These are phyloP conservation scores for Rugalucina vietnamica DNA, from an alignment of 2,888 invertebrate genomes.

Conservation along the genomic window DNA sequence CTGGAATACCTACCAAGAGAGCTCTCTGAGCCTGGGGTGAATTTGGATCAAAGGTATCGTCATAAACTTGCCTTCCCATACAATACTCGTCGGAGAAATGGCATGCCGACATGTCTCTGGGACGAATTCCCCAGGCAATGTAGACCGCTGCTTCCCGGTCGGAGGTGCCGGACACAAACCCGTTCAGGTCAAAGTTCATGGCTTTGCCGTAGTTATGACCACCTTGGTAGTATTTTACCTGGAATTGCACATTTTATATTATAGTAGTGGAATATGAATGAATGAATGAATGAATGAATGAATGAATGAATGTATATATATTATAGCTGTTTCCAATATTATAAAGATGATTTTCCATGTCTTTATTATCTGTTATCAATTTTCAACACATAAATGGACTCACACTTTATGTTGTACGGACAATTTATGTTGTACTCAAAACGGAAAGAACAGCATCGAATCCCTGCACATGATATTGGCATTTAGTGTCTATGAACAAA, in stretches of 20 bases:
- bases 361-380: too few relatives aligned
- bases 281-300: background rate
- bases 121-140: conserved; percentile 76
- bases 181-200: conserved; percentile 53
- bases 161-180: conserved; percentile 66
- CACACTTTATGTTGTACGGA: too few relatives aligned
- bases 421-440: too few relatives aligned
- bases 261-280: background rate
- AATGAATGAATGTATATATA: background rate
- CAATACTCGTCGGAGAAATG: conserved; percentile 76
- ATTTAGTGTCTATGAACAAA: too few relatives aligned
- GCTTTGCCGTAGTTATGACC: conserved; percentile 72
- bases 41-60: conserved; percentile 75
- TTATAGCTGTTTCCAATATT: too few relatives aligned
- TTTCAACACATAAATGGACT: too few relatives aligned
- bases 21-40: conserved; percentile 72
- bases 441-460: too few relatives aligned
- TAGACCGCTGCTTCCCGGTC: conserved; percentile 64
- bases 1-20: conserved; percentile 76
- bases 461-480: too few relatives aligned
- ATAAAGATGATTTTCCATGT: too few relatives aligned
- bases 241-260: background rate
- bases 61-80: conserved; percentile 69
- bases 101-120: conserved; percentile 73
- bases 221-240: conserved; percentile 74